A percentile compares a stretch with the other conserved stretches of the same genome.
Conservation (phyloP, 2,797 vertebrate genomes). For the Periparus ater region DNA sequence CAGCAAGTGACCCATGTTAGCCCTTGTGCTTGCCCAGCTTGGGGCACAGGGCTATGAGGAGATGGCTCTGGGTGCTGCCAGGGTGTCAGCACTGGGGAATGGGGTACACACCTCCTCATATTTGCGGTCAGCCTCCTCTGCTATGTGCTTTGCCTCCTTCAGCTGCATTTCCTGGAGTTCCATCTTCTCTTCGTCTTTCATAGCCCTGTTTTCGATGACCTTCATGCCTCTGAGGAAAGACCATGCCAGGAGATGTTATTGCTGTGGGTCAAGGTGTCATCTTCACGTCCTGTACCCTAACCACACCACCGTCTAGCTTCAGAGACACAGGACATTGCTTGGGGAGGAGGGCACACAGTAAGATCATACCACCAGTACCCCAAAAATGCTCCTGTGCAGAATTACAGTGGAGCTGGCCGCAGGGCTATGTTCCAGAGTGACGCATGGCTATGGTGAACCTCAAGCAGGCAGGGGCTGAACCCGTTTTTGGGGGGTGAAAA, state of each 20-base stretch:
- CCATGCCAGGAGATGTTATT: neutral
- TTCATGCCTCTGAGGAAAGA: conserved; percentile 90
- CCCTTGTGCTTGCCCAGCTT: rapidly evolving
- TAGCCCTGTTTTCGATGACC: conserved; percentile 95
- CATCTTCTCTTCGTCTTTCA: conserved; percentile 97
- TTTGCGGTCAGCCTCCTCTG: conserved; percentile 96
- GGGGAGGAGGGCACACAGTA: rapidly evolving
- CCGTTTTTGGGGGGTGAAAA: neutral
- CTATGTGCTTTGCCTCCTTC: conserved; percentile 96
- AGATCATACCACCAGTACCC: neutral
- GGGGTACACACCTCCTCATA: conserved; percentile 87
- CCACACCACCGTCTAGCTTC: neutral
- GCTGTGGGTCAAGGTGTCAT: neutral
- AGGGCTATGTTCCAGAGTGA: neutral
- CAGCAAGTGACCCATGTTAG: neutral
- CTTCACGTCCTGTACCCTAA: neutral
- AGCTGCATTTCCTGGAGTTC: conserved; percentile 98
- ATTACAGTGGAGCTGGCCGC: neutral
- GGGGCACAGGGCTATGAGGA: neutral
- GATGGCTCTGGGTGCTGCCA: rapidly evolving
- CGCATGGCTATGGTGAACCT: neutral
- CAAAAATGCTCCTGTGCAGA: neutral
- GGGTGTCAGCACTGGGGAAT: neutral
- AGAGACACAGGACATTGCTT: rapidly evolving
- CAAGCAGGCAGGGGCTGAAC: neutral